Evolutionary conservation across 2,888 invertebrate genomes (phyloP).

Genomic region (Plebejus anna): DNA sequence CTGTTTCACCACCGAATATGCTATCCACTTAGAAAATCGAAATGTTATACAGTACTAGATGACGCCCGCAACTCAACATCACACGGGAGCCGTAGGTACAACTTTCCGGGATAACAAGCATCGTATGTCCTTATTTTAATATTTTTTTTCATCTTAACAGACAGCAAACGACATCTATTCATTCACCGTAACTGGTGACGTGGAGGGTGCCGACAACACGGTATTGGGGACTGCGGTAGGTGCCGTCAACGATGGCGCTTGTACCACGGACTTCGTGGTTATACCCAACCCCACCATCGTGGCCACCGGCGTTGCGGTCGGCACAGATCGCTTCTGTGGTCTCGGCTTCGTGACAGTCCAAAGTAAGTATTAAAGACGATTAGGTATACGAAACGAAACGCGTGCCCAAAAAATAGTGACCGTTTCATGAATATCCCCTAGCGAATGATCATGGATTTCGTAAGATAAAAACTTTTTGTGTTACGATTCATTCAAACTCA

Average conservation of each 20-base stretch:
- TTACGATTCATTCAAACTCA: too few species aligned
- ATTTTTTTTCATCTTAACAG: constrained; percentile 41
- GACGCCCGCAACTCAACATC: too few species aligned
- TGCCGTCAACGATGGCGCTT: constrained; percentile 79
- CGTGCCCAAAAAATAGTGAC: not conserved
- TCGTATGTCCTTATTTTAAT: too few species aligned
- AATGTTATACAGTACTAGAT: too few species aligned
- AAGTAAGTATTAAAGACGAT: constrained; percentile 64
- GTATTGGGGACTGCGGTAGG: constrained; percentile 79
- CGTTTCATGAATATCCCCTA: not conserved
- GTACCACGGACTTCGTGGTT: constrained; percentile 86
- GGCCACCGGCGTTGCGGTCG: constrained; percentile 60
- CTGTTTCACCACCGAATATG: too few species aligned
- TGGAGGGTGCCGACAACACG: constrained; percentile 81
- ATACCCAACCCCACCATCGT: constrained; percentile 82
- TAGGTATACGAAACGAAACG: not conserved
- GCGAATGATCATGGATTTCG: too few species aligned
- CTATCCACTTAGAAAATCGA: too few species aligned
- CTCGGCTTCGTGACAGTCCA: constrained; percentile 83
- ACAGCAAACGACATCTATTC: constrained; percentile 75
- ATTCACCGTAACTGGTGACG: constrained; percentile 86
- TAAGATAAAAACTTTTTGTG: too few species aligned
- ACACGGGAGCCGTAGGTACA: too few species aligned
- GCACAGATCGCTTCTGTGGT: constrained; percentile 88
- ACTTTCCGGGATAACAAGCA: too few species aligned